These are phyloP conservation scores for Megastigmus dorsalis DNA, from an alignment of 2,888 invertebrate species.

Conservation along the genomic window DNA sequence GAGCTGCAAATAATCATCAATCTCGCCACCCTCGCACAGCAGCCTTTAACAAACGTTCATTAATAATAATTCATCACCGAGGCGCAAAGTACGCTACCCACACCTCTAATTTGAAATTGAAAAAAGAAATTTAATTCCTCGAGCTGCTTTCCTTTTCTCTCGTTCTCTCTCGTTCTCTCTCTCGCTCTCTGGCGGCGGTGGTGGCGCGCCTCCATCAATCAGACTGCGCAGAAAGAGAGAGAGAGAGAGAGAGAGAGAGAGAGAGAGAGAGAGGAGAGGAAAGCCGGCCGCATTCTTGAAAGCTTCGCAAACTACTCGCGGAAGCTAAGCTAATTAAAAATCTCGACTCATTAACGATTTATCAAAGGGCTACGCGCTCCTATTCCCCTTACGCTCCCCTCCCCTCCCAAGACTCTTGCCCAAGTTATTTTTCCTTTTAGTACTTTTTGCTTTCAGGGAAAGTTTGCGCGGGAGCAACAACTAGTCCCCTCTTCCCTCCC, in stretches of 20 bases:
- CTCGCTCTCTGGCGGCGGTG: neutral
- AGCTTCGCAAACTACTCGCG: conserved; percentile 38
- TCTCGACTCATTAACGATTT: conserved; percentile 52
- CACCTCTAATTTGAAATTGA: conserved; percentile 44
- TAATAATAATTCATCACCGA: conserved; percentile 49
- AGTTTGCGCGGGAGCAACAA: conserved; percentile 32
- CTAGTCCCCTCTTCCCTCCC: too few relatives aligned
- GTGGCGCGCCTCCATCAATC: conserved; percentile 43
- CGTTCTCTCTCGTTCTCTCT: too few relatives aligned
- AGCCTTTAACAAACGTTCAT: conserved; percentile 23
- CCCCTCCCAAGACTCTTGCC: too few relatives aligned
- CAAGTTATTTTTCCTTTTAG: conserved; percentile 1
- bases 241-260: neutral
- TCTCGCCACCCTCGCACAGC: neutral
- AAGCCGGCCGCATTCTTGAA: conserved; percentile 31
- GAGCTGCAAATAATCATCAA: conserved; percentile 25
- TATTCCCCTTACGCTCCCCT: neutral
- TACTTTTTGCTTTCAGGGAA: neutral
- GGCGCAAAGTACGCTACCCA: neutral
- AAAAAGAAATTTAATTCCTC: conserved; percentile 47
- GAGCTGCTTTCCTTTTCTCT: conserved; percentile 23
- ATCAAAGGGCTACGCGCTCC: conserved; percentile 35
- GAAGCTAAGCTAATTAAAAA: conserved; percentile 53
- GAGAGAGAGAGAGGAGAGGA: neutral
- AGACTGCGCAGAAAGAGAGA: conserved; percentile 1